Evolutionary conservation across 2,888 invertebrate genomes (phyloP).

Genomic region (Galeopsomyia nigrocyanea): DNA sequence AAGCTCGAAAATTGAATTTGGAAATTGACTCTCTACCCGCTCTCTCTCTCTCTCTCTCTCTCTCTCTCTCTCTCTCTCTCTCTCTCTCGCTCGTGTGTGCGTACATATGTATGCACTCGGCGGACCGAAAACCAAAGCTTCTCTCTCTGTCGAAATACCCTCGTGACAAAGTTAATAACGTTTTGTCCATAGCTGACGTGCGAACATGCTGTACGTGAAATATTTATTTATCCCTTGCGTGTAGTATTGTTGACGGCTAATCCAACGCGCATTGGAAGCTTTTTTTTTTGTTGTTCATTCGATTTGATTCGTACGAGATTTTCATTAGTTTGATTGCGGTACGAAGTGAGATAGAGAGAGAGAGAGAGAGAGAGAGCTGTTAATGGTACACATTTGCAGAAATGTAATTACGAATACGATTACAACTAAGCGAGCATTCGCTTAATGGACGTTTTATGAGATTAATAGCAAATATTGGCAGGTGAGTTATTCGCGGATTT

Average conservation of each 20-base stretch:
- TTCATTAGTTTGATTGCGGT: too few species aligned
- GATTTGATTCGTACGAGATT: not conserved
- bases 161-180: conserved; percentile 5
- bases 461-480: too few species aligned
- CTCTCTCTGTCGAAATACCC: not conserved
- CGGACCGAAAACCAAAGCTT: conserved; percentile 17
- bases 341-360: too few species aligned
- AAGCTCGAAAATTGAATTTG: conserved; percentile 42
- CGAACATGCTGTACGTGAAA: not conserved
- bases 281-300: too few species aligned
- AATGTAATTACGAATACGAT: too few species aligned
- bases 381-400: too few species aligned
- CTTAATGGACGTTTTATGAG: too few species aligned
- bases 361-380: too few species aligned
- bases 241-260: not conserved
- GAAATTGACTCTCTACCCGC: conserved; percentile 26
- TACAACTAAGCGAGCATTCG: too few species aligned
- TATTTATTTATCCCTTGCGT: not conserved
- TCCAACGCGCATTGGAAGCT: not conserved
- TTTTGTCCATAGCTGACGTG: not conserved
- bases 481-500: too few species aligned
- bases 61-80: too few species aligned
- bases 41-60: not conserved
- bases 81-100: not conserved
- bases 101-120: not conserved